phyloP scores from a whole-genome alignment of 1,140 invertebrate species.

The Drosophila hydei region DNA sequence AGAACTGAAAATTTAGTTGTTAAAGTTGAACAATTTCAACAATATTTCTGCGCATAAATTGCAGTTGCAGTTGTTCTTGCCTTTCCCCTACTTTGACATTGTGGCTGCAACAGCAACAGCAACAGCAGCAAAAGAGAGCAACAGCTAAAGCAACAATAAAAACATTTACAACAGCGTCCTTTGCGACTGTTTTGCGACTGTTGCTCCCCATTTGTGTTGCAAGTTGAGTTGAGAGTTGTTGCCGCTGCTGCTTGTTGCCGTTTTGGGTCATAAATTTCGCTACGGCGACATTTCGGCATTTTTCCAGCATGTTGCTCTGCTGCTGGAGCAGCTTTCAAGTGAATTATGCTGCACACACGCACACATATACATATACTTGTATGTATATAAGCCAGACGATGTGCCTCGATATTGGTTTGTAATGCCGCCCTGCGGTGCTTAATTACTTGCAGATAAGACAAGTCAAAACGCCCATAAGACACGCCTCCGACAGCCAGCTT shows the following conservation, averaged over 20 bases:
- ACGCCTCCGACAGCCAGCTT: slow-evolving; percentile 13
- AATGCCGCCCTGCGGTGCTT: slow-evolving; percentile 49
- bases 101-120: slow-evolving; percentile 31
- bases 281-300: slow-evolving; percentile 77
- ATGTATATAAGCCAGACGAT: not conserved
- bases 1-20: slow-evolving; percentile 73
- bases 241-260: slow-evolving; percentile 57
- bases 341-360: slow-evolving; percentile 54
- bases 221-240: slow-evolving; percentile 32
- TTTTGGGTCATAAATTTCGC: slow-evolving; percentile 78
- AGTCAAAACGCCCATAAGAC: slow-evolving; percentile 12
- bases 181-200: slow-evolving; percentile 48
- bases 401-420: slow-evolving; percentile 15
- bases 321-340: slow-evolving; percentile 47
- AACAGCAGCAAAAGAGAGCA: slow-evolving; percentile 16
- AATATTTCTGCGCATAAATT: slow-evolving; percentile 78
- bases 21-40: slow-evolving; percentile 77
- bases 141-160: slow-evolving; percentile 14
- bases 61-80: slow-evolving; percentile 40
- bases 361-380: slow-evolving; percentile 2
- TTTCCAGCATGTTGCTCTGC: slow-evolving; percentile 59
- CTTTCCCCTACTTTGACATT: slow-evolving; percentile 55
- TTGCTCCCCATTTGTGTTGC: slow-evolving; percentile 32
- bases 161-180: slow-evolving; percentile 28
- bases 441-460: slow-evolving; percentile 58